Evolutionary conservation across 2,888 invertebrate genomes (phyloP), one percentile per base, ranked within the genome.

Genomic region (Coelopa pilipes): DNA sequence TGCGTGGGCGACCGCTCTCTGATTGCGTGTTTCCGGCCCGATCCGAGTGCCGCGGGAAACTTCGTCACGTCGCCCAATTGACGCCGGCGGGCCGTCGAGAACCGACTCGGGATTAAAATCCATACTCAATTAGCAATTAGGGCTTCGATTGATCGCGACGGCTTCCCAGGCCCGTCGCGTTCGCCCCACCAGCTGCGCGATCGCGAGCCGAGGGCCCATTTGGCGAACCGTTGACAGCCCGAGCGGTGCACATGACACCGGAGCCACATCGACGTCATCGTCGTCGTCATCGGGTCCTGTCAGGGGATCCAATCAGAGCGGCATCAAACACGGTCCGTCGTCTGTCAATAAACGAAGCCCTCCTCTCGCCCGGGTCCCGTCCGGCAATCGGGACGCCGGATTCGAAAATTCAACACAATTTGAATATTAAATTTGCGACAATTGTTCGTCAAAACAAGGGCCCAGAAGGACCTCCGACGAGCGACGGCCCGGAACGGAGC

Each of bases 361-460:
- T 7, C 7, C 34, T 34, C 34, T 34, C 34, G 2, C 34, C 21
- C n/a, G 11, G 5, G 5, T 60, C 60, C 24, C 34, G 45, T 62
- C 19, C 13, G 24, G 24, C 21, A 13, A 12, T 34, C n/a, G 7
- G 13, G 34, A 34, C 9, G 13, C 10, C 4, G 34, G 34, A 62
- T 2, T n/a, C 0, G 10, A 62, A 62, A 62, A 45, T n/a, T 34
- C 21, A 69, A 59, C 59, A 74, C 74, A 77, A 78, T 78, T 78
- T 77, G 75, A 77, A 78, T 78, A 77, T 63, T 65, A 75, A 76
- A 75, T 76, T 77, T 74, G 46, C 50, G 71, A 72, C 72, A 75
- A 72, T 72, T 76, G 67, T 67, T 67, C 9, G 9, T n/a, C 21
- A 60, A 47, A 53, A 53, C 15, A 15, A 53, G 53, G 53, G 10